A percentile compares a stretch with the other conserved stretches of the same genome.
Conservation (phyloP, 2,797 vertebrate species). For the Alcedo atthis region DNA sequence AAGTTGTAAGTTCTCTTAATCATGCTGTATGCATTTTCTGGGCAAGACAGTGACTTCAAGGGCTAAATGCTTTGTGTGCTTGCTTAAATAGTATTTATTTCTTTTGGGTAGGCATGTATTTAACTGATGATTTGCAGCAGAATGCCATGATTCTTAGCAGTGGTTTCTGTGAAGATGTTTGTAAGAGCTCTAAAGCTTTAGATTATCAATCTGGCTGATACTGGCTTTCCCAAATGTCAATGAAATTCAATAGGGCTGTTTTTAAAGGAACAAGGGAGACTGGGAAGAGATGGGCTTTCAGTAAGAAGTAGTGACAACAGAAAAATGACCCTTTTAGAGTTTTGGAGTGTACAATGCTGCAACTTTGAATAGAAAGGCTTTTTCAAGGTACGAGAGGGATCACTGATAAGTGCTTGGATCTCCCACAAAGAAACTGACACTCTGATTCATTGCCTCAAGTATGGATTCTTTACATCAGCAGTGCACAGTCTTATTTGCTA, state of each 20-base stretch:
- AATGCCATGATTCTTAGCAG: neutral
- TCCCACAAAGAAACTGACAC: accelerated
- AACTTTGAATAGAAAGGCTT: neutral
- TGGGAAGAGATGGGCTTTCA: neutral
- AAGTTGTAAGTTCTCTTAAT: neutral
- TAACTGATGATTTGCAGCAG: neutral
- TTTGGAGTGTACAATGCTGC: neutral
- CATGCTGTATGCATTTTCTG: neutral
- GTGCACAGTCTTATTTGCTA: accelerated
- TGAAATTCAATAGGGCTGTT: neutral
- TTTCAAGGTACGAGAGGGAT: neutral
- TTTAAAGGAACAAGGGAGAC: neutral
- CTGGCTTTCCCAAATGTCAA: neutral
- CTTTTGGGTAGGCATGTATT: neutral
- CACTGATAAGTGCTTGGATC: neutral
- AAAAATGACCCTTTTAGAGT: neutral
- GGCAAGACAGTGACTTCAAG: neutral
- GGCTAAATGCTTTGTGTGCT: neutral
- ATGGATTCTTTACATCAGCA: accelerated
- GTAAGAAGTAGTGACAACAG: neutral
- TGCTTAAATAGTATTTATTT: neutral
- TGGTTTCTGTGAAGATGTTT: neutral
- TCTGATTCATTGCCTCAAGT: neutral
- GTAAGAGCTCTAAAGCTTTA: neutral
- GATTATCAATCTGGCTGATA: neutral